Evolutionary conservation across 2,113 vertebrate species (phyloP), one percentile per base, ranked within the genome.

Genomic region (Cricetomys ansorgei): DNA sequence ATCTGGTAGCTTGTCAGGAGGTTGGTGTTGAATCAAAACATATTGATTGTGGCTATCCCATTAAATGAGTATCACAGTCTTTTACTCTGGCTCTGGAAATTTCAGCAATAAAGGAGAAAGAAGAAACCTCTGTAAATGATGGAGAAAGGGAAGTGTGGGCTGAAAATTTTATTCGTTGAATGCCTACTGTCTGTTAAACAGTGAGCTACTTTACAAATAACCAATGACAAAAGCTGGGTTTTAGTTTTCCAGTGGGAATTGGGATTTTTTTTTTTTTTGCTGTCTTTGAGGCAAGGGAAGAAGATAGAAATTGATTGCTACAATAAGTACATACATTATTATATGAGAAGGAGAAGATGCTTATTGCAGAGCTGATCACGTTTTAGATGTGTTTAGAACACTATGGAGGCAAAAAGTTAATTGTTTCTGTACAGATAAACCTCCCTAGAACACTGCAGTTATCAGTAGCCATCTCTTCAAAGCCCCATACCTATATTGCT

Each of bases 371-470:
- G 4, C 76, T 94, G 94, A 97, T 97, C 1, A 0, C 9, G 19
- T 89, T 95, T 96, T 96, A 97, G 86, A 93, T 92, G 81, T 94
- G 91, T 95, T 91, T 83, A 76, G 57, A 97, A 95, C 57, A 95
- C 67, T 34, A 53, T 89, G 89, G 45, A 76, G 83, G 64, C 80
- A 95, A 81, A 67, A 88, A 92, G 94, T 97, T 97, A 97, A 97
- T 96, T 97, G 92, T 95, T 10, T 95, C 89, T 92, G 64, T 91
- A 73, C 27, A 97, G 92, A 97, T 96, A 97, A 96, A 67, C 89
- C 96, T 97, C 64, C 59, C 73, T 45, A 90, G 81, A 93, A 95
- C 91, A 96, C 50, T 73, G 72, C 86, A 95, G n/a, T 95, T 95
- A 96, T 97, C 96, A 96, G 57, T 83, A 50, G 43, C 67, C n/a